Evolutionary conservation across 2,797 vertebrate species (phyloP).

Genomic region (Somateria mollissima): DNA sequence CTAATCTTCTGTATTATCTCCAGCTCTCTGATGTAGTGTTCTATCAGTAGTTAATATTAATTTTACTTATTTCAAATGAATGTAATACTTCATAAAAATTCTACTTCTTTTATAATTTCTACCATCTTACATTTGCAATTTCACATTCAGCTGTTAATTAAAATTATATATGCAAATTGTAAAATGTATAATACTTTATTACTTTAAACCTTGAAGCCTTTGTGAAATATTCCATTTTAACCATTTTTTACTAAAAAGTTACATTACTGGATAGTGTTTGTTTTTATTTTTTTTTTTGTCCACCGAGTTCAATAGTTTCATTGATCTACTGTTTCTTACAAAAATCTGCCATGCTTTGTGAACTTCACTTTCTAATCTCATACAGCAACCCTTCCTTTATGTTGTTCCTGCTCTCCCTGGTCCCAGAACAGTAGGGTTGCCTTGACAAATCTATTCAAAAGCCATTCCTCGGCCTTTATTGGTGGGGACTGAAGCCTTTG

Average conservation of each 20-base stretch:
- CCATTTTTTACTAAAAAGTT: slow-evolving; percentile 71
- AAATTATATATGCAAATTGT: slow-evolving; percentile 72
- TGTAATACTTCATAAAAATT: slow-evolving; percentile 77
- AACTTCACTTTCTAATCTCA: slow-evolving; percentile 90
- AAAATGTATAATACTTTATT: slow-evolving; percentile 56
- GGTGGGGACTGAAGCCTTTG: slow-evolving; percentile 90
- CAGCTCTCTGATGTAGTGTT: slow-evolving; percentile 79
- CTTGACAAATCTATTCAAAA: slow-evolving; percentile 99
- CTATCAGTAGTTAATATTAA: slow-evolving; percentile 81
- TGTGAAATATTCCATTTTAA: slow-evolving; percentile 73
- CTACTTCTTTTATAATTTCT: slow-evolving; percentile 75
- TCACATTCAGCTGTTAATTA: slow-evolving; percentile 79
- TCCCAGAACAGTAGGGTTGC: slow-evolving; percentile 91
- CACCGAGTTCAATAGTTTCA: slow-evolving; percentile 85
- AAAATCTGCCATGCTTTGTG: slow-evolving; percentile 89
- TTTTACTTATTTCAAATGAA: slow-evolving; percentile 80
- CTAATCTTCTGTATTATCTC: slow-evolving; percentile 83
- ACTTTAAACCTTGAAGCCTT: slow-evolving; percentile 68
- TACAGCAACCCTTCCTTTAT: slow-evolving; percentile 92
- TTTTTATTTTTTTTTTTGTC: slow-evolving; percentile 82
- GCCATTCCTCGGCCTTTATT: slow-evolving; percentile 89
- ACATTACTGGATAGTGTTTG: slow-evolving; percentile 80
- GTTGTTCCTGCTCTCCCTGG: slow-evolving; percentile 87
- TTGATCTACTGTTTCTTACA: slow-evolving; percentile 89
- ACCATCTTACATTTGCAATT: slow-evolving; percentile 72